phyloP scores from a whole-genome alignment of 2,797 vertebrate genomes.

The Selene dorsalis region DNA sequence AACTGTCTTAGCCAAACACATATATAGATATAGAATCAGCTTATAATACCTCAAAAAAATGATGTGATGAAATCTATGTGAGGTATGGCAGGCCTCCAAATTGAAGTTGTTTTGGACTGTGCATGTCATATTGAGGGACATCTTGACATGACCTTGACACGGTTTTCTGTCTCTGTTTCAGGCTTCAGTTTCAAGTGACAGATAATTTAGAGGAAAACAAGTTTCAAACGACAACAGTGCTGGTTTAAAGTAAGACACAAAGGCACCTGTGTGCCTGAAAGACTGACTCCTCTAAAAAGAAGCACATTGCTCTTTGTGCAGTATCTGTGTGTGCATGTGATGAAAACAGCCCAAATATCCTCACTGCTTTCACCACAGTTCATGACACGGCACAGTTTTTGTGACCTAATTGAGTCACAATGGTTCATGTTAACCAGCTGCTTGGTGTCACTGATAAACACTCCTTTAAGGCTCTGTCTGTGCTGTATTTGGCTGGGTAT shows the following conservation, averaged over 20 bases:
- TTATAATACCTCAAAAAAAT: neutral
- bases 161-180: neutral
- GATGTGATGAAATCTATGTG: too few relatives aligned
- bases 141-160: neutral
- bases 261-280: neutral
- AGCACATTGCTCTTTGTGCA: neutral
- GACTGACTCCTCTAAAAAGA: neutral
- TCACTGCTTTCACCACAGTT: neutral
- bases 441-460: too few relatives aligned
- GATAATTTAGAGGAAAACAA: neutral
- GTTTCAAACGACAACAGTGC: neutral
- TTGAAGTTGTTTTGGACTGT: neutral
- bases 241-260: neutral
- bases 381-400: neutral
- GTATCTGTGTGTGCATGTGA: neutral
- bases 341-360: neutral
- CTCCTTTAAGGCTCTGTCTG: neutral
- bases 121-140: neutral
- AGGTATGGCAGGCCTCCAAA: neutral
- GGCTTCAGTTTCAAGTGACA: neutral
- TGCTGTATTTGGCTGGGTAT: neutral
- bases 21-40: neutral
- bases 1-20: neutral
- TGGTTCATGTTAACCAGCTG: neutral
- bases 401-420: neutral